Evolutionary conservation across 2,113 vertebrate genomes (phyloP).

Genomic region (Sitta europaea): DNA sequence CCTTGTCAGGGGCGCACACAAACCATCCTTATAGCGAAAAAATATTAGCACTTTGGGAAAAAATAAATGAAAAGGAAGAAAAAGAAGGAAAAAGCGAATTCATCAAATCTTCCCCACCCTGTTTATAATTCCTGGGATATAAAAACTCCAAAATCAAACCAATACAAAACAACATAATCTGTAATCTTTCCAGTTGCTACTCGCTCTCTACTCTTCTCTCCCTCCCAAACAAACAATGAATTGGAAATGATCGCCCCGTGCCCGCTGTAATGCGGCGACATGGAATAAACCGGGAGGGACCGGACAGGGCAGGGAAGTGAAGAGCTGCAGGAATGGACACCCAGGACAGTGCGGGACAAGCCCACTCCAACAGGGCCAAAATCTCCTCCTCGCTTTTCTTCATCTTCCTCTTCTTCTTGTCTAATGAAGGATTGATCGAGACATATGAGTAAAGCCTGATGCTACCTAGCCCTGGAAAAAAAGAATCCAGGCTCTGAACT

Average conservation of each 20-base stretch:
- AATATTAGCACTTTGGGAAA: too few species aligned
- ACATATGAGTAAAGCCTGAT: background rate
- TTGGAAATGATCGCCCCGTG: background rate
- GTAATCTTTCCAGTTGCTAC: background rate
- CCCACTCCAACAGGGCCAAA: background rate
- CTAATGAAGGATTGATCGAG: background rate
- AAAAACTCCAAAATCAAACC: background rate
- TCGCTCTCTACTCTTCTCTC: background rate
- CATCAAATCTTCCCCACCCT: background rate
- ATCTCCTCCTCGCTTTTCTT: background rate
- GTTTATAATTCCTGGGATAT: background rate
- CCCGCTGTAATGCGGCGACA: background rate
- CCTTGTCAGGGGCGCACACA: too few species aligned
- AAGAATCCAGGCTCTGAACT: background rate
- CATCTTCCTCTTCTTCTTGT: background rate
- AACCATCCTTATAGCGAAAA: too few species aligned
- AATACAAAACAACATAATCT: background rate
- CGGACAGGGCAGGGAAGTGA: background rate
- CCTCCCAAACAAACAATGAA: slow-evolving; percentile 1
- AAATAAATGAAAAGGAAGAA: too few species aligned
- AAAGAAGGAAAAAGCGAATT: background rate
- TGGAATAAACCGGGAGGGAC: background rate
- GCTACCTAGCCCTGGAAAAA: background rate
- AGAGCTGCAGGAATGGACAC: background rate
- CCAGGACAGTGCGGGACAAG: background rate